Conservation (phyloP, 2,888 invertebrate genomes). For the Hesperia comma region DNA sequence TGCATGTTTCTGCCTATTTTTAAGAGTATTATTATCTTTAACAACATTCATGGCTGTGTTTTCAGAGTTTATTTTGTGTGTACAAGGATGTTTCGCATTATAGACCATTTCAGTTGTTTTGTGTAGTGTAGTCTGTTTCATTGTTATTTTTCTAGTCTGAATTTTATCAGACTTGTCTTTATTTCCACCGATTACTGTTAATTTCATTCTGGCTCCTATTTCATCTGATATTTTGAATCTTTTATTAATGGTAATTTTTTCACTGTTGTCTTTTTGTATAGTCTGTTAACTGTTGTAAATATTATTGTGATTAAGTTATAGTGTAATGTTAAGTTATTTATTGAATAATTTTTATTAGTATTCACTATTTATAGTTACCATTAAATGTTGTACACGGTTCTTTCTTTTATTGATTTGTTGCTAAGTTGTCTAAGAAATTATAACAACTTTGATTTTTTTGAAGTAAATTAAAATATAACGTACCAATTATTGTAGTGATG, state of each 20-base stretch:
- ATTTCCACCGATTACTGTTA: conserved; percentile 36
- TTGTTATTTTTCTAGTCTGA: conserved; percentile 32
- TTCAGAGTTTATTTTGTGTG: conserved; percentile 28
- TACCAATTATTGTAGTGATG: no score
- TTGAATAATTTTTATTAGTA: conserved; percentile 61
- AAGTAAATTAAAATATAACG: no score
- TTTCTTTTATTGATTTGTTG: conserved; percentile 43
- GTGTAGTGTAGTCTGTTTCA: conserved; percentile 28
- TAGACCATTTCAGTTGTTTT: conserved; percentile 41
- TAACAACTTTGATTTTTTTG: no score
- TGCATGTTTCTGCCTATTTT: conserved; percentile 32
- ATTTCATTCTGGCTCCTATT: conserved; percentile 18
- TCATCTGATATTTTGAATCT: conserved; percentile 19
- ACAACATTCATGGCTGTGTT: conserved; percentile 37
- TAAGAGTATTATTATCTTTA: conserved; percentile 30
- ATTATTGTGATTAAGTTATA: conserved; percentile 45
- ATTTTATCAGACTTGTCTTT: conserved; percentile 21
- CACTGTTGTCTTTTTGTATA: conserved; percentile 25
- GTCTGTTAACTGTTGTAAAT: conserved; percentile 68
- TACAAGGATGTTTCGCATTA: conserved; percentile 31
- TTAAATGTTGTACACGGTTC: conserved; percentile 48
- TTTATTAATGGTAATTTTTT: conserved; percentile 23
- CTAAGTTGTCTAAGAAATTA: not conserved
- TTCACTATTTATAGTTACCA: conserved; percentile 60
- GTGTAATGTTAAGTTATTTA: conserved; percentile 60